phyloP scores from a whole-genome alignment of 2,113 vertebrate genomes.

The Oenanthe melanoleuca region DNA sequence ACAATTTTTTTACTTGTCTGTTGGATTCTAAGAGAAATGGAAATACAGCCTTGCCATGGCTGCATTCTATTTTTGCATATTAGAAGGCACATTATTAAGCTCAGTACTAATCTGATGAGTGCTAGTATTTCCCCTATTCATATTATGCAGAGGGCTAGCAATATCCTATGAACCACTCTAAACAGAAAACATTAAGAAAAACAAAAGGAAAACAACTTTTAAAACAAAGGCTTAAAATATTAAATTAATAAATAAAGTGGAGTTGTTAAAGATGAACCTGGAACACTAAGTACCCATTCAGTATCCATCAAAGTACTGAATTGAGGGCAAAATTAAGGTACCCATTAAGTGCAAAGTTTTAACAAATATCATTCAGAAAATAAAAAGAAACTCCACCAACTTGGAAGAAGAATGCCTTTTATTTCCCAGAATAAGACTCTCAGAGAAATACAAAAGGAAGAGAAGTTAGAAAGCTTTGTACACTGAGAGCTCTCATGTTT shows the following conservation, averaged over 20 bases:
- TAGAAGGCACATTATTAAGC: neutral
- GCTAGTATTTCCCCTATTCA: neutral
- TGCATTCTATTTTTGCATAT: neutral
- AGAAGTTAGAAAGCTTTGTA: neutral
- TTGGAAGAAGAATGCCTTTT: neutral
- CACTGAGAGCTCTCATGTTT: rapidly evolving
- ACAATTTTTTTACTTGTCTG: neutral
- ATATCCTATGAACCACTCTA: neutral
- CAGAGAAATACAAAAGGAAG: neutral
- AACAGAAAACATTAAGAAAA: neutral
- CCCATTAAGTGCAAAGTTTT: neutral
- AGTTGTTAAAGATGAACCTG: neutral
- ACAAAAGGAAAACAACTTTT: neutral
- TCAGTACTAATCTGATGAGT: neutral
- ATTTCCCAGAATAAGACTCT: neutral
- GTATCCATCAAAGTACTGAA: neutral
- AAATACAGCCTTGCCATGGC: neutral
- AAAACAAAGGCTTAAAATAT: neutral
- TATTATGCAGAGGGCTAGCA: neutral
- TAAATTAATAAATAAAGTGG: neutral
- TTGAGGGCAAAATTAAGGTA: neutral
- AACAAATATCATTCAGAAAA: neutral
- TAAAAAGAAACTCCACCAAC: neutral
- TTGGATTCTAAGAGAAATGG: neutral
- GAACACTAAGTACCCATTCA: neutral